Evolutionary conservation across 2,113 vertebrate genomes (phyloP).

Genomic region (Aspidoscelis tigris): DNA sequence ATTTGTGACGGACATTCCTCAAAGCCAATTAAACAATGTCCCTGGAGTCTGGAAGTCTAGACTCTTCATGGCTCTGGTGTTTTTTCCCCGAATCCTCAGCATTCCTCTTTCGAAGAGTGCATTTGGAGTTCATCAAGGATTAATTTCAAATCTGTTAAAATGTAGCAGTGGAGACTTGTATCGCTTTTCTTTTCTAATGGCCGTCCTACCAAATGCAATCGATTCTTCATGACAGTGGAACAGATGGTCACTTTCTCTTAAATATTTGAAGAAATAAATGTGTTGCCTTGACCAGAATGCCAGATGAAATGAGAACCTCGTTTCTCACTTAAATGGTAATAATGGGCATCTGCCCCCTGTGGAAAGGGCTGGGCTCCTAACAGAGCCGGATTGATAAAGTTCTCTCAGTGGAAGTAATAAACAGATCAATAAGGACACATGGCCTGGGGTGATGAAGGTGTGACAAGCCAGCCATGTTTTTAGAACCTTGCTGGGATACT

Average conservation of each 20-base stretch:
- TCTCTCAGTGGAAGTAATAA: slow-evolving; percentile 61
- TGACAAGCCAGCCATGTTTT: slow-evolving; percentile 65
- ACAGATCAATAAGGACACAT: slow-evolving; percentile 68
- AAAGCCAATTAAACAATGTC: background rate
- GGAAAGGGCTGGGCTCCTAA: slow-evolving; percentile 51
- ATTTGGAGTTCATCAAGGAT: background rate
- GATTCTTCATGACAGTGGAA: slow-evolving; percentile 21
- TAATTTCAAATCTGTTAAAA: slow-evolving; percentile 33
- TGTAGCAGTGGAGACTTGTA: background rate
- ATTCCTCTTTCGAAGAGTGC: background rate
- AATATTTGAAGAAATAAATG: slow-evolving; percentile 29
- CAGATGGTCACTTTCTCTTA: slow-evolving; percentile 25
- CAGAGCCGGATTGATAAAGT: slow-evolving; percentile 52
- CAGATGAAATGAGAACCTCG: slow-evolving; percentile 60
- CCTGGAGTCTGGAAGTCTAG: background rate
- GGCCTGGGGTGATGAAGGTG: slow-evolving; percentile 51
- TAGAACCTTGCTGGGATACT: slow-evolving; percentile 53
- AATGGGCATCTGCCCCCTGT: slow-evolving; percentile 32
- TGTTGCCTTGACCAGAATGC: slow-evolving; percentile 47
- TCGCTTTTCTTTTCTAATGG: slow-evolving; percentile 16
- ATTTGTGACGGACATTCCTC: background rate
- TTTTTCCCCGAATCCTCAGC: background rate
- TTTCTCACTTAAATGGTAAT: slow-evolving; percentile 72
- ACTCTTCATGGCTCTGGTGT: background rate
- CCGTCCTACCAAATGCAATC: slow-evolving; percentile 36